Base-by-base conservation (phyloP, 2,797 vertebrate species). In the Anas acuta region DNA sequence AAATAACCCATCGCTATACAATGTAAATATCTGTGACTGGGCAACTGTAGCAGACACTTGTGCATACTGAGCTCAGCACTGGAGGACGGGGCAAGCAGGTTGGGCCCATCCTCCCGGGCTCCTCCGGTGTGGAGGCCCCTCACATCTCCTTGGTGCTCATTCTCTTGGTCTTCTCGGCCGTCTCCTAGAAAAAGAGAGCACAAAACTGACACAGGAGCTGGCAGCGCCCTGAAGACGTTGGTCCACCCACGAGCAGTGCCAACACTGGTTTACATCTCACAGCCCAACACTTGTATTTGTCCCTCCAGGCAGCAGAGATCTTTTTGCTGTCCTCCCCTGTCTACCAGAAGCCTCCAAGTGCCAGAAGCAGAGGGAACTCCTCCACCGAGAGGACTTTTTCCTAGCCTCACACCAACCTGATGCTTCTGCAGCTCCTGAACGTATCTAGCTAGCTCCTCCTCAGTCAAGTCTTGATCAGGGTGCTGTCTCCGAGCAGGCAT, bases 381-480 rank as follows among this genome's bases (percentile, higher is more conserved):
- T 92, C 51, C 35, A 65, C 45, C 43, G 79, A 80, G 62, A 21
- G 51, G 62, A 75, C 45, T 64, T 45, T 22, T 37, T 58, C 22
- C 33, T 66, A 72, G 35, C 20, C 47, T 43, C 56, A 32, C 0
- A 54, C 97, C 96, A 76, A 99, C 99, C 99, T 99, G 99, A 95
- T 99, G 99, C 96, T 99, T 99, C 97, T 99, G 99, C 96, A 99
- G 98, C 76, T 99, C 99, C 61, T 99, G 98, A 95, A 99, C 97
- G 0, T 99, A 99, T 93, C 98, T 98, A 91, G 98, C 98, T 98
- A 99, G 98, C 96, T 99, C 99, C 92, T 99, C 99, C 97, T 99
- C 99, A 17, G 98, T 98, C 98, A 99, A 98, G 95, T 98, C 96
- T 85, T 97, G 97, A n/a, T 97, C 88, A 79, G 96, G 92, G 58